Percentiles rank a stretch among this genome's conserved stretches.
phyloP scores from a whole-genome alignment of 2,888 invertebrate species.

The Temnothorax rugatulus region DNA sequence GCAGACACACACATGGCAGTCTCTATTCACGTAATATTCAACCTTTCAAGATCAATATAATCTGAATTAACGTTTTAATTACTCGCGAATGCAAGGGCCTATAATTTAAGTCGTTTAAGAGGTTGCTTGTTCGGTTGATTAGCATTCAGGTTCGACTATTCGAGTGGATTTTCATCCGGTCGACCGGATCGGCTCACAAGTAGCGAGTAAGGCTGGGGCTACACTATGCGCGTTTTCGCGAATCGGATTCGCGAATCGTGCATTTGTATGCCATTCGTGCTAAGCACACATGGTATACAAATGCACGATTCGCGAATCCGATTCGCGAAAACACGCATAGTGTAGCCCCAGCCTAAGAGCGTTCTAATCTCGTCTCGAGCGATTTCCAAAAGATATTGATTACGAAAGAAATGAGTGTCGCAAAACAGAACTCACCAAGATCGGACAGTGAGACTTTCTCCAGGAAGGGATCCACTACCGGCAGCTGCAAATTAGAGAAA shows the following conservation, averaged over 20 bases:
- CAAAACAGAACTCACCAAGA: constrained; percentile 89
- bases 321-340: no score
- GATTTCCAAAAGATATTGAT: neutral
- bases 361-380: neutral
- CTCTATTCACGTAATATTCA: neutral
- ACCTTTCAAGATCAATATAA: constrained; percentile 12
- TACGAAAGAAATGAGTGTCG: neutral
- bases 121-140: constrained; percentile 2
- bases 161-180: neutral
- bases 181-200: neutral
- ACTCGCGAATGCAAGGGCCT: neutral
- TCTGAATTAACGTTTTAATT: constrained; percentile 6
- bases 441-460: constrained; percentile 94
- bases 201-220: no score
- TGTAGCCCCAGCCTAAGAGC: no score
- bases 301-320: no score
- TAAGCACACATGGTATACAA: no score
- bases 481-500: constrained; percentile 90
- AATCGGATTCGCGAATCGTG: no score
- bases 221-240: no score
- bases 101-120: neutral
- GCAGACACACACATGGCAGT: neutral
- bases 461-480: constrained; percentile 96
- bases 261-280: no score
- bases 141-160: neutral